Base-by-base conservation (phyloP, 1,140 invertebrate genomes). In the Penaeus japonicus region DNA sequence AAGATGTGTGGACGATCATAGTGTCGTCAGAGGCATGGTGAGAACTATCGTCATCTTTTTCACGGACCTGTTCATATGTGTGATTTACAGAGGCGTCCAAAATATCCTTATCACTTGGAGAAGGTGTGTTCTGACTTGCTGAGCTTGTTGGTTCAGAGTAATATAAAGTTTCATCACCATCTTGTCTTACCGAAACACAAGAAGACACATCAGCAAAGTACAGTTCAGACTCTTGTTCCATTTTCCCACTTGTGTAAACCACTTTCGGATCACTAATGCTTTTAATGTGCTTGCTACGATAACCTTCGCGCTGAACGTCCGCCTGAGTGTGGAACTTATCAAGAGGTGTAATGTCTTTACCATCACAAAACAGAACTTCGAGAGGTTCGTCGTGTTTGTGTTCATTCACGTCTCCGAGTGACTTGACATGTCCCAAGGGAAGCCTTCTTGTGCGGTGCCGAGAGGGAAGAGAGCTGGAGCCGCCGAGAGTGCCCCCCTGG, bases 181-280 rank as follows among this genome's bases (percentile, higher is more conserved):
- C 94, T 90, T 94, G 94, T 90, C 95, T 94, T 3, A 96, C 93
- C 84, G 95, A 96, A 86, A 95, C 95, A 91, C 96, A 96, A 79
- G 96, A 97, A n/a, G 96, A 96, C 0, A 96, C 96, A 91, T 97
- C 96, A 1, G 96, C 96, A 92, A 97, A 97, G 91, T 97, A 97
- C 1, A 97, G 94, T 92, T 97, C 96, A 4, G 96, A 96, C 83
- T 94, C 94, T 1, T 93, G 93, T 86, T 90, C 90, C n/a, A 59
- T 77, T 82, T 90, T 90, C 30, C 89, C 90, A 81, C 70, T 86
- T 24, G 85, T 90, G 78, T 90, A 91, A n/a, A 90, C 90, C n/a
- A 78, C 80, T 53, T 89, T 89, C 27, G 90, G 89, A 62, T 90
- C 88, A 87, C 89, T 90, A 17, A 89, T 88, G 27, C 90, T 89